phyloP scores from a whole-genome alignment of 1,140 invertebrate species.

The Drosophila prosaltans region DNA sequence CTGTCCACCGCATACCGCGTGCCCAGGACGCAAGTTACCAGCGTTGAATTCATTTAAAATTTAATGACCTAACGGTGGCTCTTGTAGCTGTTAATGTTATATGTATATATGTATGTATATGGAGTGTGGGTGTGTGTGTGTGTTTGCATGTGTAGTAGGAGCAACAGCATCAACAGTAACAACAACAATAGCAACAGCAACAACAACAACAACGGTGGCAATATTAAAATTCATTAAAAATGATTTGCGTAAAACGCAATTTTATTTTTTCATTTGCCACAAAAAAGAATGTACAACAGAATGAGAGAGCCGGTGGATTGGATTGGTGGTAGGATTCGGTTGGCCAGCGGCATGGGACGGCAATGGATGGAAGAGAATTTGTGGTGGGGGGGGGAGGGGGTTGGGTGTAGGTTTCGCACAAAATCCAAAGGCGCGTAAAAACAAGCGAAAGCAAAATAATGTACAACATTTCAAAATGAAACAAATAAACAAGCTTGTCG shows the following conservation, averaged over 20 bases:
- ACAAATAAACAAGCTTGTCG: conserved; percentile 51
- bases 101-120: conserved; percentile 2
- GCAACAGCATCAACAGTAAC: conserved; percentile 25
- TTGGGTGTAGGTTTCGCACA: neutral
- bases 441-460: conserved; percentile 48
- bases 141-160: conserved; percentile 38
- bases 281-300: conserved; percentile 16
- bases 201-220: conserved; percentile 28
- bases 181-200: conserved; percentile 22
- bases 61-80: conserved; percentile 77
- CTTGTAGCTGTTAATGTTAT: conserved; percentile 39
- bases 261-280: conserved; percentile 69
- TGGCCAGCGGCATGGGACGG: neutral
- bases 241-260: conserved; percentile 81
- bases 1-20: neutral
- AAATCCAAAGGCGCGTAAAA: conserved; percentile 30
- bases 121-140: neutral
- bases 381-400: neutral
- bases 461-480: conserved; percentile 59
- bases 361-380: neutral
- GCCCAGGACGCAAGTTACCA: neutral
- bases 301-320: conserved; percentile 3
- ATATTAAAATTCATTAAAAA: conserved; percentile 82
- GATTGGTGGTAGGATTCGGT: neutral
- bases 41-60: conserved; percentile 79